Evolutionary conservation across 2,113 vertebrate genomes (phyloP), one percentile per base, ranked within the genome.

Genomic region (Hymenochirus boettgeri): DNA sequence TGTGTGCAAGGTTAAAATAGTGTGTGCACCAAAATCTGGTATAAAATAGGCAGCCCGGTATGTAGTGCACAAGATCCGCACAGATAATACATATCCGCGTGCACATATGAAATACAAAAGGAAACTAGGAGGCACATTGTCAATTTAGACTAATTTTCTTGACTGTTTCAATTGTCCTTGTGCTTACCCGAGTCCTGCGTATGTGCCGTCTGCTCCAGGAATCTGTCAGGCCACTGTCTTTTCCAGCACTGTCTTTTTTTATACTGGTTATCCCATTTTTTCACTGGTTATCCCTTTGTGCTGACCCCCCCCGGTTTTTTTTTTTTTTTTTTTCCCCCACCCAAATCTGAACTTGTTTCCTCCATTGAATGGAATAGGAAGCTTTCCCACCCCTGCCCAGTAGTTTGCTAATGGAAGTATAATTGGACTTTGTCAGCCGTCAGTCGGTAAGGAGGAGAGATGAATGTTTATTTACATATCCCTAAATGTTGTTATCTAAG

Each of bases 341-440:
- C 64, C 55, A 52, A 31, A 52, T 35, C 33, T 60, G 23, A 17
- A 50, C 42, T 50, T 23, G 39, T 67, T 67, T 67, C 65, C 65
- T 67, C 33, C 60, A 47, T 52, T 67, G 46, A 52, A 60, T 67
- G 48, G 47, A 67, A 53, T 67, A 27, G 65, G 65, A 67, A 53
- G 65, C 42, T 59, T 67, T 53, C 56, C 57, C 47, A 60, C 51
- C 47, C 51, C 65, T 58, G 55, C 64, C 64, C 52, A 56, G 52
- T 31, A 17, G 37, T 7, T 12, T 60, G 56, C 17, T 29, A 48
- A 58, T 10, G 37, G 47, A 33, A 48, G 62, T 39, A 25, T 9
- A n/a, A n/a, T 25, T 9, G 22, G 50, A 52, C 37, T 42, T 15
- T 52, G 8, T 24, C 12, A 23, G 23, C 23, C 26, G 17, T 31